Evolutionary conservation across 2,888 invertebrate genomes (phyloP), one percentile per base, ranked within the genome.

Genomic region (Leucoptera coffeella): DNA sequence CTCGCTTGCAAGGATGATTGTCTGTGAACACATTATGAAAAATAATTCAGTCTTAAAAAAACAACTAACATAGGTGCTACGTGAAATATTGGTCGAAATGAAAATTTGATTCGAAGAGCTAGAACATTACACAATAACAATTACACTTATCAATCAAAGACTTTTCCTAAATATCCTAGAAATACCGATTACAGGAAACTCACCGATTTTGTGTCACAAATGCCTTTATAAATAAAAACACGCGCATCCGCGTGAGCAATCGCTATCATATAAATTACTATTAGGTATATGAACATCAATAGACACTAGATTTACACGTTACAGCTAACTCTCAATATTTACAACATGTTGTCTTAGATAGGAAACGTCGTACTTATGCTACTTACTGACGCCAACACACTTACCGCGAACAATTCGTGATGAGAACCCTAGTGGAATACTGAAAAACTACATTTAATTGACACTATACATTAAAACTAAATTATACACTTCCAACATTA

Each of bases 31-130:
- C n/a, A n/a, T n/a, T n/a, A n/a, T n/a, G n/a, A n/a, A n/a, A n/a
- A n/a, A n/a, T n/a, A n/a, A n/a, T 51, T 69, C 67, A 69, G 69
- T 69, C 67, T 69, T 64, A 64, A 64, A 47, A 52, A 67, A 61
- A 50, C 45, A 61, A 64, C 53, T 50, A 52, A 50, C 44, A 45
- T 42, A 38, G 39, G 38, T 42, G n/a, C n/a, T n/a, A n/a, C n/a
- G n/a, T n/a, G n/a, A n/a, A n/a, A n/a, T n/a, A n/a, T n/a, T n/a
- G n/a, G n/a, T n/a, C n/a, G n/a, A n/a, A n/a, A n/a, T n/a, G n/a
- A n/a, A n/a, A n/a, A n/a, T n/a, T n/a, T n/a, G n/a, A n/a, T n/a
- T n/a, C n/a, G n/a, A n/a, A n/a, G n/a, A n/a, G n/a, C n/a, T n/a
- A n/a, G n/a, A n/a, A n/a, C n/a, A n/a, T n/a, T n/a, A n/a, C n/a